Percentiles rank a stretch among this genome's conserved stretches.
phyloP scores from a whole-genome alignment of 2,888 invertebrate species.

The Oeneis ivallda region DNA sequence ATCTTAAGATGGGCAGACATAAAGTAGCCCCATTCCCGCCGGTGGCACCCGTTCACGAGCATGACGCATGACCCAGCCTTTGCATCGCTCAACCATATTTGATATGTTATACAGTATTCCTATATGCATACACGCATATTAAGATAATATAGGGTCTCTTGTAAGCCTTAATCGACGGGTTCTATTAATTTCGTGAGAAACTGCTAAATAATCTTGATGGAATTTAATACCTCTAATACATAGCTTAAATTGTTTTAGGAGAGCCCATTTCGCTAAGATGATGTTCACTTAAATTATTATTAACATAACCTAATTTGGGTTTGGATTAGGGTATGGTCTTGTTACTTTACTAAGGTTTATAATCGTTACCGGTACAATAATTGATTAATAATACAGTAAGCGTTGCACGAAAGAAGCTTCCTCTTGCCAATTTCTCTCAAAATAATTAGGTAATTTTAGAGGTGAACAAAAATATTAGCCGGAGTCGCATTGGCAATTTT shows the following conservation, averaged over 20 bases:
- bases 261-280: neutral
- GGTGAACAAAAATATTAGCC: too few relatives aligned
- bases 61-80: too few relatives aligned
- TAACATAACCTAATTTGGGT: conserved; percentile 3
- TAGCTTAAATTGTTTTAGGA: conserved; percentile 18
- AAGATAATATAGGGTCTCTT: neutral
- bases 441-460: too few relatives aligned
- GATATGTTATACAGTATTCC: too few relatives aligned
- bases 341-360: neutral
- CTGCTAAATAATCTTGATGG: conserved; percentile 19
- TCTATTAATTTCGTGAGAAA: conserved; percentile 14
- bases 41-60: too few relatives aligned
- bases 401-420: neutral
- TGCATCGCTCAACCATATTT: too few relatives aligned
- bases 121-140: neutral
- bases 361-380: neutral
- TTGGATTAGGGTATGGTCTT: neutral
- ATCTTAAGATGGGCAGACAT: too few relatives aligned
- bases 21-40: too few relatives aligned
- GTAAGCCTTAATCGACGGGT: conserved; percentile 5
- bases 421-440: too few relatives aligned
- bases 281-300: conserved; percentile 12
- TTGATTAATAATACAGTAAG: neutral
- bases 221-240: conserved; percentile 20
- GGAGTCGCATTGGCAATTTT: too few relatives aligned